Evolutionary conservation across 2,113 vertebrate species (phyloP).

Genomic region (Phalacrocorax aristotelis): DNA sequence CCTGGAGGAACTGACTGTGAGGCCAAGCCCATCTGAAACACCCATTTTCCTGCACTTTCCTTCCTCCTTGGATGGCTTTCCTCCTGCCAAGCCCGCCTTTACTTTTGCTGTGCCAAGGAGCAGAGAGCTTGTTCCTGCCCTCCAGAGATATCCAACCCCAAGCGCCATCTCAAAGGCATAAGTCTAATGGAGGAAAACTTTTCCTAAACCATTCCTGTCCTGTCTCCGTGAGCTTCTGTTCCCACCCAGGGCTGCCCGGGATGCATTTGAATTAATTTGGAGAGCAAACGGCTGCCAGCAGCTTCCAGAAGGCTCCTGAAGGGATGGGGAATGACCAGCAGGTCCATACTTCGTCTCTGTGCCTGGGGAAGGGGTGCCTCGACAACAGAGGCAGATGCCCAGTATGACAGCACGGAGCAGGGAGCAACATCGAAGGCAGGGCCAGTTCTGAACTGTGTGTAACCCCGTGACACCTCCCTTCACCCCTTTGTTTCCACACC

Average conservation of each 20-base stretch:
- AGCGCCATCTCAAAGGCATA: rapidly evolving
- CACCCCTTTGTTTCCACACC: not conserved
- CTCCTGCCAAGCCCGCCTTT: not conserved
- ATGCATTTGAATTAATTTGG: not conserved
- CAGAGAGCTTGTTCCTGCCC: not conserved
- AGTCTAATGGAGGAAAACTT: not conserved
- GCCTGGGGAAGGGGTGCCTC: not conserved
- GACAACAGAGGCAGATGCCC: not conserved
- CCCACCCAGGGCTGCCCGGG: not conserved
- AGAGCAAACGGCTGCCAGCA: not conserved
- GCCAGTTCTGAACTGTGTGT: not conserved
- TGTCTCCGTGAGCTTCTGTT: rapidly evolving
- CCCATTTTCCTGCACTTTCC: not conserved
- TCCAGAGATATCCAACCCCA: rapidly evolving
- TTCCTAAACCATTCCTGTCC: not conserved
- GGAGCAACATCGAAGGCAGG: not conserved
- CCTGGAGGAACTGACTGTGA: not conserved
- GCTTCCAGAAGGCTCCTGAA: not conserved
- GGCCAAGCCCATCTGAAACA: not conserved
- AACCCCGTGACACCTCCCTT: not conserved
- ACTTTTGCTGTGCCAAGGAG: not conserved
- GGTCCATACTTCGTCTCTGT: not conserved
- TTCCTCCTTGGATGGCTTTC: not conserved
- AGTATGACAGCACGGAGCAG: rapidly evolving
- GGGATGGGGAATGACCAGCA: not conserved